Evolutionary conservation across 2,888 invertebrate genomes (phyloP), one percentile per base, ranked within the genome.

Genomic region (Pandemis corylana): DNA sequence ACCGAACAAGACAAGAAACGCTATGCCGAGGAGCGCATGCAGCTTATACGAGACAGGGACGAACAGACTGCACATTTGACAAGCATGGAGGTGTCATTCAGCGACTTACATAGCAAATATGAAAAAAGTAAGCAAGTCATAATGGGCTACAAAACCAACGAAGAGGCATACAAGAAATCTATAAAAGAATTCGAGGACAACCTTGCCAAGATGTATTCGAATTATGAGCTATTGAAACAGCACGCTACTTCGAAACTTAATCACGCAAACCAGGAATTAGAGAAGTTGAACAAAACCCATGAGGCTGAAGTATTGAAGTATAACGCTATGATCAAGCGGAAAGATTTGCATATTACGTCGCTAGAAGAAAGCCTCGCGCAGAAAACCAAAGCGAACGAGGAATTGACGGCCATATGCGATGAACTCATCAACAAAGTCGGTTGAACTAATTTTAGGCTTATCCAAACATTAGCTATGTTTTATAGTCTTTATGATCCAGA

Each of bases 351-450:
- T 80, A 96, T 97, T 70, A 96, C 96, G 77, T 97, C 98, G 5
- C 91, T 98, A 70, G 97, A 97, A 84, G 97, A 97, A 84, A 96
- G 97, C 67, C 94, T 99, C 59, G 96, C 97, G 78, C 98, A 98
- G 87, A 99, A 98, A 93, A 96, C 96, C 1, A 97, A 97, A 89
- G 99, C 99, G 86, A 98, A 98, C 87, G 96, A 96, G 80, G 98
- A 98, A 89, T 94, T 99, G 82, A 97, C 98, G 68, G 97, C 97
- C 82, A 97, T 99, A 84, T 97, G 98, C 94, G 99, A 99, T 95
- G 99, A 99, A 93, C 96, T 99, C 76, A 98, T 99, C 84, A 95
- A 95, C 81, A 95, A 93, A 90, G 94, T 95, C 75, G 91, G 91
- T 71, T 94, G 88, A 93, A 82, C 77, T 82, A 82, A 83, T 83